Percentiles rank a stretch among this genome's conserved stretches.
Conservation (phyloP, 2,888 invertebrate genomes). For the Spialia ferax region DNA sequence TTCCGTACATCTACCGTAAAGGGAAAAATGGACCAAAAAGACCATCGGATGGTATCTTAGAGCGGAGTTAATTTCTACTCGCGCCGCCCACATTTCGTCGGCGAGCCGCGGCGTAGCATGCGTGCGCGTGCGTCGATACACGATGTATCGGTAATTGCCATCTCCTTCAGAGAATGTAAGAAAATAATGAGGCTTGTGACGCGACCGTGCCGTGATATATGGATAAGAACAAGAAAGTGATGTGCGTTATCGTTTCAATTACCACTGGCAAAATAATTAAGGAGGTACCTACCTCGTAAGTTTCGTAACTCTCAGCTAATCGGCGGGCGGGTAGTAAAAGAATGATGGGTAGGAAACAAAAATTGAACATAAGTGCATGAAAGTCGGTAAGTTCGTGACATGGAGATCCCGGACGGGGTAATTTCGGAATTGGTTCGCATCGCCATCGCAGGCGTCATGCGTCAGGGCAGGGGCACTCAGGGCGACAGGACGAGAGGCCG, state of each 20-base stretch:
- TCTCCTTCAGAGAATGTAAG: slow-evolving; percentile 52
- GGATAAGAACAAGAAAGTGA: slow-evolving; percentile 31
- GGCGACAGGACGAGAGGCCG: slow-evolving; percentile 63
- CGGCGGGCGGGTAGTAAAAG: background rate
- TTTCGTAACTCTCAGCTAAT: background rate
- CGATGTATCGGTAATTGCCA: slow-evolving; percentile 74
- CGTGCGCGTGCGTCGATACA: slow-evolving; percentile 53
- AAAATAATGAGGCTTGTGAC: slow-evolving; percentile 48
- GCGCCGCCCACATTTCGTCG: slow-evolving; percentile 68
- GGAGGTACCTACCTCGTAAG: background rate
- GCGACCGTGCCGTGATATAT: slow-evolving; percentile 42
- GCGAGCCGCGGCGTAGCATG: slow-evolving; percentile 47
- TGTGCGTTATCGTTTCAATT: slow-evolving; percentile 33
- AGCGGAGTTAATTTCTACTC: slow-evolving; percentile 58
- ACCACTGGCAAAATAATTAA: slow-evolving; percentile 16
- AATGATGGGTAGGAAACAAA: background rate
- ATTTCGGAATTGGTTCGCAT: slow-evolving; percentile 75
- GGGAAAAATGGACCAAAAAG: slow-evolving; percentile 31
- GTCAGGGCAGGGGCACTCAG: slow-evolving; percentile 68
- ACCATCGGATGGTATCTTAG: slow-evolving; percentile 52
- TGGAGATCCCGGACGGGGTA: slow-evolving; percentile 52
- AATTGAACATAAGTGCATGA: slow-evolving; percentile 48
- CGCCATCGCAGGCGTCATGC: slow-evolving; percentile 55
- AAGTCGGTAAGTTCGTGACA: slow-evolving; percentile 66
- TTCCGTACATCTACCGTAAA: slow-evolving; percentile 34